phyloP scores from a whole-genome alignment of 2,797 vertebrate genomes.

The Dallia pectoralis region DNA sequence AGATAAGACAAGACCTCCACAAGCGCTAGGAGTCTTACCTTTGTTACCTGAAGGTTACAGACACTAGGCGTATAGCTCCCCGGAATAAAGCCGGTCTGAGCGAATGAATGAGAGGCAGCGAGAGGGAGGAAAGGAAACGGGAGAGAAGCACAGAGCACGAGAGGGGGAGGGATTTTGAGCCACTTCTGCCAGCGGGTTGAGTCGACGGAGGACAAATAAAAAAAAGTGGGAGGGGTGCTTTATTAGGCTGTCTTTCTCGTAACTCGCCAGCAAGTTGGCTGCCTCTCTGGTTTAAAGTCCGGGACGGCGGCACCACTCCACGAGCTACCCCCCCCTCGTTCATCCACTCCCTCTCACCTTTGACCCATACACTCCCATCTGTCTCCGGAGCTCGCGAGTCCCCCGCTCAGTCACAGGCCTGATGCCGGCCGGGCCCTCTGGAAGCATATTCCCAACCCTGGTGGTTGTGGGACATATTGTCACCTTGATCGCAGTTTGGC shows the following conservation, averaged over 20 bases:
- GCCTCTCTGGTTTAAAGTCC: constrained; percentile 59
- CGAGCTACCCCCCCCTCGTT: constrained; percentile 37
- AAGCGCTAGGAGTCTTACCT: background rate
- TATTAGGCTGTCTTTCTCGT: constrained; percentile 35
- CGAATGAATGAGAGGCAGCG: constrained; percentile 4
- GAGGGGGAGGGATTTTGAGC: constrained; percentile 43
- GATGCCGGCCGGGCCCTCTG: constrained; percentile 75
- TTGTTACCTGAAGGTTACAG: background rate
- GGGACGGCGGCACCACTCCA: constrained; percentile 63
- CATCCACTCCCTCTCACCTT: constrained; percentile 37
- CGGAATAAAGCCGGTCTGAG: constrained; percentile 16
- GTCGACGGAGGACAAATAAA: constrained; percentile 48
- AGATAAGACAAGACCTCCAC: background rate
- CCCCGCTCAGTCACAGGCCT: constrained; percentile 60
- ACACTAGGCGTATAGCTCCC: constrained; percentile 8
- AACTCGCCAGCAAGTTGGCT: constrained; percentile 57
- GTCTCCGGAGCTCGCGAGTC: constrained; percentile 47
- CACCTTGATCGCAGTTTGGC: constrained; percentile 80
- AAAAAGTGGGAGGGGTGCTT: constrained; percentile 45
- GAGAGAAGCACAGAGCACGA: constrained; percentile 26
- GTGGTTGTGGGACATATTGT: constrained; percentile 83
- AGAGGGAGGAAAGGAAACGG: constrained; percentile 31
- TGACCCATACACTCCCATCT: constrained; percentile 49
- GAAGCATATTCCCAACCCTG: constrained; percentile 81
- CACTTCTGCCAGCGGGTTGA: constrained; percentile 55